These are phyloP conservation scores for Pimpla rufipes DNA, from an alignment of 2,888 invertebrate species.

Conservation along the genomic window DNA sequence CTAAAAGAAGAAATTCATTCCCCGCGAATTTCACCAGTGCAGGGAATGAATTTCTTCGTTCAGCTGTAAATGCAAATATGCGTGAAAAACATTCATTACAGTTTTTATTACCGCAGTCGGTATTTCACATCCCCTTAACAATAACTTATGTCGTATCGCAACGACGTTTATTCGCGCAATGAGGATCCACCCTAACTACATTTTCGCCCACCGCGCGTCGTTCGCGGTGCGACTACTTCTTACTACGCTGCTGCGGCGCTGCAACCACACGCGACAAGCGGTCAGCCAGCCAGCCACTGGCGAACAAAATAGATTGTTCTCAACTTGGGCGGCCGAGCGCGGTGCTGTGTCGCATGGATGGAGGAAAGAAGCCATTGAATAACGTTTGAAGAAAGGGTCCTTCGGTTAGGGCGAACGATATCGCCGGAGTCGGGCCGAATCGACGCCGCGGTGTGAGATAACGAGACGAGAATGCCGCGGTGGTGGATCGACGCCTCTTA, in stretches of 20 bases:
- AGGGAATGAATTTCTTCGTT: too few species aligned
- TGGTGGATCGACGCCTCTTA: constrained; percentile 37
- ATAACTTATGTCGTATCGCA: too few species aligned
- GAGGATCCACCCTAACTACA: too few species aligned
- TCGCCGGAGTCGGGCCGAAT: constrained; percentile 1
- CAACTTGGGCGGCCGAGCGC: constrained; percentile 75
- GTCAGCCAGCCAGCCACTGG: constrained; percentile 26
- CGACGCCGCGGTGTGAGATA: background rate
- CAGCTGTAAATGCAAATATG: too few species aligned
- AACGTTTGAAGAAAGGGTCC: constrained; percentile 60
- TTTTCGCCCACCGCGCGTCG: too few species aligned
- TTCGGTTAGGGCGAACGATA: constrained; percentile 46
- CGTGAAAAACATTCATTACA: too few species aligned
- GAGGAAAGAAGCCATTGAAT: constrained; percentile 78
- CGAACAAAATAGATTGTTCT: constrained; percentile 75
- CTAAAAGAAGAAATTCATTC: too few species aligned
- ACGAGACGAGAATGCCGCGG: constrained; percentile 37
- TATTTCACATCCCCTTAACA: too few species aligned
- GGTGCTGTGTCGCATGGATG: constrained; percentile 61
- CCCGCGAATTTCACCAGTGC: too few species aligned
- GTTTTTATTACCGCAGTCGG: too few species aligned
- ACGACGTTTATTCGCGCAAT: too few species aligned
- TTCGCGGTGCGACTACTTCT: background rate
- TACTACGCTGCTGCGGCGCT: constrained; percentile 32
- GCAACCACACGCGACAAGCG: constrained; percentile 4